Base-by-base conservation (phyloP, 2,888 invertebrate genomes). In the Lepas anatifera region DNA sequence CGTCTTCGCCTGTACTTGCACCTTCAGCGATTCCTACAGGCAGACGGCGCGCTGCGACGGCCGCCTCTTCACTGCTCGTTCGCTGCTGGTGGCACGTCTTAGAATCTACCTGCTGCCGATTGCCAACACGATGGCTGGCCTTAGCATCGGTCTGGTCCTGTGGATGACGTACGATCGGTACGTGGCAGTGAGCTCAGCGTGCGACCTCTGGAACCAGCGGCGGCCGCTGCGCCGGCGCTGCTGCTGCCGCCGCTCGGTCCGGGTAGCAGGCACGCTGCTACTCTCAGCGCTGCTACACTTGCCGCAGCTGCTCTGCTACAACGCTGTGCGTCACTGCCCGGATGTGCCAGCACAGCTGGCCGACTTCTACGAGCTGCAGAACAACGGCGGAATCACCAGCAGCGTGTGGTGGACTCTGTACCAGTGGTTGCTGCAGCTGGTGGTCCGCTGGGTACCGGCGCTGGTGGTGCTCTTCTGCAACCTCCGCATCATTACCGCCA, bases 91-190 rank as follows among this genome's bases (percentile, higher is more conserved):
- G 3, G 58, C 58, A 7, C 13, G 11, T 18, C 35, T 29, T 29
- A 18, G 16, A 18, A 22, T 29, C 3, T 11, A 32, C 22, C 16
- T 11, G 18, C 3, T 58, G 32, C 58, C 58, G 35, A 29, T 58
- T 29, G 25, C 32, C 58, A 58, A 58, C 58, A 35, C 58, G 22
- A 4, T 35, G 32, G 8, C 35, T 35, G 32, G 58, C 22, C 16
- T 58, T 22, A 58, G 58, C 58, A 58, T 58, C 22, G 58, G 32
- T 22, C 7, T 58, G 32, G 35, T 35, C 32, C 58, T 58, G 29
- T 58, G 32, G 58, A 58, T 58, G 58, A 58, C 58, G 58, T 58
- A 58, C 58, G 58, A 58, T 35, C 16, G 58, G 22, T 58, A 58
- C 58, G 2, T 35, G 58, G 58, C 58, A 22, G 58, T 58, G 22